phyloP scores from a whole-genome alignment of 2,888 invertebrate species.

The Thymelicus acteon region DNA sequence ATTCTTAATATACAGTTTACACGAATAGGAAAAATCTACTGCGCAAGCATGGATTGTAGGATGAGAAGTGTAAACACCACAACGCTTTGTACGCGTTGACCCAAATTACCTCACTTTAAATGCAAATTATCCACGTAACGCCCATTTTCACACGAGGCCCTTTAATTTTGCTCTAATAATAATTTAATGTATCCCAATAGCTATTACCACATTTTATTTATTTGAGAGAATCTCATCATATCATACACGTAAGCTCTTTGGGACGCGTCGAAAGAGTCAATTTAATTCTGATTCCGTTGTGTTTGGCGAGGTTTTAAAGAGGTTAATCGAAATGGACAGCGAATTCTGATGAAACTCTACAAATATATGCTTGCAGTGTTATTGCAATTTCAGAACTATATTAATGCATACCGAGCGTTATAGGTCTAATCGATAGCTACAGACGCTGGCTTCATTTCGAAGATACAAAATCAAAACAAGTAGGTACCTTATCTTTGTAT shows the following conservation, averaged over 20 bases:
- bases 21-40: too few relatives aligned
- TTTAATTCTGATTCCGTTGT: slow-evolving; percentile 18
- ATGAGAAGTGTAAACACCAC: slow-evolving; percentile 40
- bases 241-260: not conserved
- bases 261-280: slow-evolving; percentile 7
- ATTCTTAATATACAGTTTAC: too few relatives aligned
- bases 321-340: slow-evolving; percentile 16
- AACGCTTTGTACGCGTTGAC: slow-evolving; percentile 44
- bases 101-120: slow-evolving; percentile 74
- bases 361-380: slow-evolving; percentile 7
- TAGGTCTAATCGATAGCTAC: too few relatives aligned
- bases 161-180: slow-evolving; percentile 44
- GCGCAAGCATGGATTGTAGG: slow-evolving; percentile 2
- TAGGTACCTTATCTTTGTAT: too few relatives aligned
- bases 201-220: slow-evolving; percentile 9
- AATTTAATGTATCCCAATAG: slow-evolving; percentile 29
- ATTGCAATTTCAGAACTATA: slow-evolving; percentile 11
- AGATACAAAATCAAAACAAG: too few relatives aligned
- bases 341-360: slow-evolving; percentile 11
- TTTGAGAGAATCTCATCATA: slow-evolving; percentile 20
- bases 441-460: too few relatives aligned
- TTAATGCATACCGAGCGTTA: not conserved
- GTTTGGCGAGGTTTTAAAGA: slow-evolving; percentile 9
- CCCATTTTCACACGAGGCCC: slow-evolving; percentile 49
- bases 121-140: slow-evolving; percentile 68